These are phyloP conservation scores for Buteo buteo DNA, from an alignment of 2,113 vertebrate genomes.

Conservation along the genomic window DNA sequence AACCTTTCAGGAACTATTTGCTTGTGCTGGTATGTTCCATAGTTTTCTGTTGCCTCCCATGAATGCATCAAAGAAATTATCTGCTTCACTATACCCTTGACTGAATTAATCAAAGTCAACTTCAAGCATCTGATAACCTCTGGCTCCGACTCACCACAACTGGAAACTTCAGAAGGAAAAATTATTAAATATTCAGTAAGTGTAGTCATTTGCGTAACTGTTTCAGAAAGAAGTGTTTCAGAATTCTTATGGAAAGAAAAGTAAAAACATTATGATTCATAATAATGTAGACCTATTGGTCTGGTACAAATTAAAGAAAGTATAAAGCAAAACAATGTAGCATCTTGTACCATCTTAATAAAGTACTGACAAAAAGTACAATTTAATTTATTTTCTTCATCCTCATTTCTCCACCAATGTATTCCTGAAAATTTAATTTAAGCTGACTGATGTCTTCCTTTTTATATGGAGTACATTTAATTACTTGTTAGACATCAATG, in stretches of 20 bases:
- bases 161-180: constrained; percentile 61
- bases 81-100: constrained; percentile 76
- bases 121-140: constrained; percentile 79
- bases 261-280: not conserved
- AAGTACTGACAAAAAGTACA: not conserved
- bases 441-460: not conserved
- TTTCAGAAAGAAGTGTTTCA: not conserved
- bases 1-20: constrained; percentile 75
- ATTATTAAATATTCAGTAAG: constrained; percentile 35
- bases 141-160: constrained; percentile 49
- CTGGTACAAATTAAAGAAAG: not conserved
- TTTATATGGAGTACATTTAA: not conserved
- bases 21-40: constrained; percentile 56
- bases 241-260: not conserved
- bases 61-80: constrained; percentile 78
- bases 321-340: not conserved
- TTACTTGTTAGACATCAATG: not conserved
- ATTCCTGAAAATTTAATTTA: not conserved
- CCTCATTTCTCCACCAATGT: not conserved
- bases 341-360: not conserved
- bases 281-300: not conserved
- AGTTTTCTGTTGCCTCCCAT: constrained; percentile 73
- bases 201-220: not conserved
- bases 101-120: constrained; percentile 73
- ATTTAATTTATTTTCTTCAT: not conserved